These are phyloP conservation scores for Phyllotreta striolata DNA, from an alignment of 2,888 invertebrate genomes.

Conservation along the genomic window DNA sequence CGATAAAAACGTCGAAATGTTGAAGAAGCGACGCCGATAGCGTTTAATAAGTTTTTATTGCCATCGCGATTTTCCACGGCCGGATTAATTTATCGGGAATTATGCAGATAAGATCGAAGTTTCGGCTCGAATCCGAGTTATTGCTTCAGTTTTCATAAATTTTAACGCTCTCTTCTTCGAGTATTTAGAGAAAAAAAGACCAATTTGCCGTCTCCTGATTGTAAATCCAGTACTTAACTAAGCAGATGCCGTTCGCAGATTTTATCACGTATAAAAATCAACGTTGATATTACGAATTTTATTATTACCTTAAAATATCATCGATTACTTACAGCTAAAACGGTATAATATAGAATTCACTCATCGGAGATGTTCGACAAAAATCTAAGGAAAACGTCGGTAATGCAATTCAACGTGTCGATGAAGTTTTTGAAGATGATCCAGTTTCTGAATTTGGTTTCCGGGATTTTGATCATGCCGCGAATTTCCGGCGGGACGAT, in stretches of 20 bases:
- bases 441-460: constrained; percentile 30
- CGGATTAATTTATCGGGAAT: constrained; percentile 9
- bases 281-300: no score
- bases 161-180: not conserved
- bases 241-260: no score
- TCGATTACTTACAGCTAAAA: no score
- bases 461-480: constrained; percentile 2
- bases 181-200: no score
- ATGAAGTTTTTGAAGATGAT: constrained; percentile 30
- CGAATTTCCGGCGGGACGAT: constrained; percentile 18
- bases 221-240: no score
- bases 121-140: not conserved
- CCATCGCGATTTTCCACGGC: constrained; percentile 8
- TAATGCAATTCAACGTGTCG: constrained; percentile 18
- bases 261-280: no score
- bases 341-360: constrained; percentile 5
- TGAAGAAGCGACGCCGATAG: constrained; percentile 16
- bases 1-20: constrained; percentile 24
- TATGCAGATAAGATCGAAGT: constrained; percentile 9
- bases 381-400: constrained; percentile 17
- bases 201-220: no score
- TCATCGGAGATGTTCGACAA: constrained; percentile 16
- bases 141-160: not conserved
- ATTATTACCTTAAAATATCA: no score
- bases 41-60: constrained; percentile 21